Evolutionary conservation across 2,888 invertebrate genomes (phyloP), one percentile per base, ranked within the genome.

Genomic region (Theodoxus fluviatilis): DNA sequence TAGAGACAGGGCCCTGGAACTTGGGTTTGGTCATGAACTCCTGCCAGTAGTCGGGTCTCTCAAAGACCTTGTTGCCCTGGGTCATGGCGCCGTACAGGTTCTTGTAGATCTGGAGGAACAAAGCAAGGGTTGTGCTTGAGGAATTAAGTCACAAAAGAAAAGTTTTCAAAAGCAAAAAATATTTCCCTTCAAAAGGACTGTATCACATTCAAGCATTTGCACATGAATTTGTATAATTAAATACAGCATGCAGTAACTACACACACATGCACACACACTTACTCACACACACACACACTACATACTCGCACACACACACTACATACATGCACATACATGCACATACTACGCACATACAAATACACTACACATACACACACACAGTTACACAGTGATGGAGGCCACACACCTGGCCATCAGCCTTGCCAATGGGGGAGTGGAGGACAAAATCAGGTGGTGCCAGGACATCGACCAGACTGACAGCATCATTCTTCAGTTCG

Each of bases 371-470:
- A 9, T 43, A 15, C 43, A 12, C 12, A 43, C 43, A 15, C 43
- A 43, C 18, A 12, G 43, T 15, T 43, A 9, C 9, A 9, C 43
- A 9, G 25, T 15, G 9, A 28, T 9, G 9, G 35, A 61, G 35
- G 9, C 9, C 6, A n/a, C 75, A 66, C 71, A 93, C 94, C 89
- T 93, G 90, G 74, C 96, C 96, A 89, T 96, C 94, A 37, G 94
- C 92, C 82, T 90, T 91, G 67, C 94, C 96, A 25, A 96, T 90
- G 43, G 93, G 92, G 0, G 96, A 96, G 87, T 95, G 93, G 18
- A 96, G 89, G 43, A 95, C 91, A 85, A 93, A 95, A 88, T 96
- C 96, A 0, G 96, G 93, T 0, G 95, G 95, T 2, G 96, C 93
- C 35, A 96, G 89, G 37, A 93, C 93, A 85, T 97, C 96, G 2